Percentiles rank a stretch among this genome's conserved stretches.
These are phyloP conservation scores for Montipora capitata DNA, from an alignment of 92 coral and sea anemone species.

Conservation along the genomic window DNA sequence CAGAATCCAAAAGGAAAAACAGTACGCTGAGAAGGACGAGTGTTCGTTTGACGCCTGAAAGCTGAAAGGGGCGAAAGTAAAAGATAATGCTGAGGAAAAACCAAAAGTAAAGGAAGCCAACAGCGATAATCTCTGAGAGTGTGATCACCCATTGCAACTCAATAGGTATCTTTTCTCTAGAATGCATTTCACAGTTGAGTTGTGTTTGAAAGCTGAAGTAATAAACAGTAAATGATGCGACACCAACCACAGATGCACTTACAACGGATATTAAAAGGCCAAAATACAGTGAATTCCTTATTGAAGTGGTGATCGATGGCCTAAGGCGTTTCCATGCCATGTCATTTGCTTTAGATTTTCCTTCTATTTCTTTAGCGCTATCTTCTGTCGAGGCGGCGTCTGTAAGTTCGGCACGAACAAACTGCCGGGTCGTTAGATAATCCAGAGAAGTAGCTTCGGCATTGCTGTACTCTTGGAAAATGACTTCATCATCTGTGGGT, in stretches of 20 bases:
- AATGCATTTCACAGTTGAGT: not conserved
- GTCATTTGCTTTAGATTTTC: not conserved
- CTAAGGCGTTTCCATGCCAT: slow-evolving; percentile 22
- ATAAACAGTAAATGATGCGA: not conserved
- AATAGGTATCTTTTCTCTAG: not conserved
- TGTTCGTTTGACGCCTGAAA: not conserved
- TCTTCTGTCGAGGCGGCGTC: not conserved
- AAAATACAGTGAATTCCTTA: not conserved
- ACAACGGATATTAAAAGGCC: slow-evolving; percentile 7
- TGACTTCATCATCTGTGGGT: not conserved
- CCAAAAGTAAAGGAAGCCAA: not conserved
- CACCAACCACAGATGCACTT: not conserved
- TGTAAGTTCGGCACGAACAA: not conserved
- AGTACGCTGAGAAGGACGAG: not conserved
- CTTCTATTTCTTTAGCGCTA: not conserved
- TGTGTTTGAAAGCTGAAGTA: slow-evolving; percentile 3
- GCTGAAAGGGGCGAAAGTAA: not conserved
- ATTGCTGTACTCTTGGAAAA: slow-evolving; percentile 11
- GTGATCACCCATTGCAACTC: slow-evolving; percentile 2
- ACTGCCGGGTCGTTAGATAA: not conserved
- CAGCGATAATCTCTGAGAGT: not conserved
- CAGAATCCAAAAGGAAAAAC: slow-evolving; percentile 4
- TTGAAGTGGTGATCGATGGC: not conserved
- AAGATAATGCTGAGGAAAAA: not conserved
- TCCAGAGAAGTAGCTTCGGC: not conserved